phyloP scores from a whole-genome alignment of 2,888 invertebrate species.

The Idaea aversata region DNA sequence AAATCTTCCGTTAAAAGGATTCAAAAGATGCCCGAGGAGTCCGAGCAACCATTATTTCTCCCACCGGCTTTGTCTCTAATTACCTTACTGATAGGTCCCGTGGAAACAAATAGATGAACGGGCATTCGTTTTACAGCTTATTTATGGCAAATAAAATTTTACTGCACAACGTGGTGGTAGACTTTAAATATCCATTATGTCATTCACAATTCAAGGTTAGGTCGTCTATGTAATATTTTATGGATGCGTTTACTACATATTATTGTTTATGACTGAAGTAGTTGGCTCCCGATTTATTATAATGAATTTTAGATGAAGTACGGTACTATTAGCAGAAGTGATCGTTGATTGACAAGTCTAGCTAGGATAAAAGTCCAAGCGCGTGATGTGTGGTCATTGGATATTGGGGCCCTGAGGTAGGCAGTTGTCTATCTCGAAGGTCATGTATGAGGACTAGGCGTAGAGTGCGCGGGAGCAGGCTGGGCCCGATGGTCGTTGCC shows the following conservation, averaged over 20 bases:
- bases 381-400: constrained; percentile 18
- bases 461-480: constrained; percentile 54
- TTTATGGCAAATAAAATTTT: constrained; percentile 58
- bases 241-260: constrained; percentile 20
- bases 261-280: constrained; percentile 14
- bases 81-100: constrained; percentile 44
- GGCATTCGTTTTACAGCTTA: constrained; percentile 44
- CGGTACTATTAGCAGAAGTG: not conserved
- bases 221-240: constrained; percentile 37
- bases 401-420: constrained; percentile 36
- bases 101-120: constrained; percentile 35
- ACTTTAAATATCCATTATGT: constrained; percentile 36
- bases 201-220: constrained; percentile 47
- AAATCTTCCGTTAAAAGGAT: constrained; percentile 41
- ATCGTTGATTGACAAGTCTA: not conserved
- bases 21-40: constrained; percentile 36
- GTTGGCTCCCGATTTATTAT: constrained; percentile 6
- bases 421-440: constrained; percentile 39
- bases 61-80: constrained; percentile 47
- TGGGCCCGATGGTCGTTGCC: constrained; percentile 73
- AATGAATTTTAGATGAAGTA: not conserved
- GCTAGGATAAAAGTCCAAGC: not conserved
- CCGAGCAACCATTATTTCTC: constrained; percentile 33
- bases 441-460: constrained; percentile 54
- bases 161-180: constrained; percentile 36